A percentile compares a stretch with the other conserved stretches of the same genome.
These are phyloP conservation scores for Trichopoda pennipes DNA, from an alignment of 2,888 invertebrate genomes.

Conservation along the genomic window DNA sequence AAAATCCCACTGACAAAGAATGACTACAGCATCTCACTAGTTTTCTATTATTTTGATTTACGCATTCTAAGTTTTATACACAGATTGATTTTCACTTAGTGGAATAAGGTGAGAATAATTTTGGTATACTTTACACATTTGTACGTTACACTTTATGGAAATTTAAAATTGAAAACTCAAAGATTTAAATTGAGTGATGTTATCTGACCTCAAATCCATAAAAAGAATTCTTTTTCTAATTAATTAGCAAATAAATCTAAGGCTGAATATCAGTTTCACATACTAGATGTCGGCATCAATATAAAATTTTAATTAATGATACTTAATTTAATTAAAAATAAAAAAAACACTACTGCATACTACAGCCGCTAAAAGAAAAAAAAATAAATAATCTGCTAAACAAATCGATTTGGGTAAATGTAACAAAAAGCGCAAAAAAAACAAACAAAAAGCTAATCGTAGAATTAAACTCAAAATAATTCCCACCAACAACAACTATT, in stretches of 20 bases:
- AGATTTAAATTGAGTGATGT: no score
- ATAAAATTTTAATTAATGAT: slow-evolving; percentile 32
- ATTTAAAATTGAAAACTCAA: no score
- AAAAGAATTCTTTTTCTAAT: not conserved
- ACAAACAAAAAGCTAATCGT: not conserved
- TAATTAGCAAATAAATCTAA: slow-evolving; percentile 12
- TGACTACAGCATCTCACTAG: no score
- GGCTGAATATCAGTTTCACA: not conserved
- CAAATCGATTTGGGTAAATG: slow-evolving; percentile 2
- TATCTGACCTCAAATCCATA: no score
- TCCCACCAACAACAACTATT: slow-evolving; percentile 13
- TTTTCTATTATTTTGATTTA: no score
- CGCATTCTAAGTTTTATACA: no score
- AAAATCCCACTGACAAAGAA: no score
- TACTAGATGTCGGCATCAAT: not conserved
- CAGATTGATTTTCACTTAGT: no score
- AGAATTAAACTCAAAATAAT: not conserved
- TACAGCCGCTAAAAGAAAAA: not conserved
- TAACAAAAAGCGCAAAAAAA: not conserved
- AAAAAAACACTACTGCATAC: not conserved
- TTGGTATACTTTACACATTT: no score
- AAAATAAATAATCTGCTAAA: slow-evolving; percentile 8
- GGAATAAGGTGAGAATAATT: no score
- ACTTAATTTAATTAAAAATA: slow-evolving; percentile 18
- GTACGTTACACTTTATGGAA: no score